Evolutionary conservation across 2,888 invertebrate species (phyloP), one percentile per base, ranked within the genome.

Genomic region (Pocota personata): DNA sequence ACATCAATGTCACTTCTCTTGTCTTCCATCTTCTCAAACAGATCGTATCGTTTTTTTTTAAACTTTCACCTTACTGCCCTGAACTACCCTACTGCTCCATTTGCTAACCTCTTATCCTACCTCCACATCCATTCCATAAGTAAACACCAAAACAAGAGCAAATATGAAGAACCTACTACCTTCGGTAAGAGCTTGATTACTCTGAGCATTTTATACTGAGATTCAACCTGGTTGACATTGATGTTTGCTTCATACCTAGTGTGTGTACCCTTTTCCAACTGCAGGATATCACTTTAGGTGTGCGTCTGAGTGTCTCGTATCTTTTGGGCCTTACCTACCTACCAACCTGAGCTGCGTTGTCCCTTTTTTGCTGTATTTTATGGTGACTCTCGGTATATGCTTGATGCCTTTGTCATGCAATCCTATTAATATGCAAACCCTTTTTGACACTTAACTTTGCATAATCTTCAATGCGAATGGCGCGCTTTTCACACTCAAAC

Each of bases 381-480:
- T 48, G 55, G 7, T 37, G 27, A 76, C 57, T 48, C 27, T 27
- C 24, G 8, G 55, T 67, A 40, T 50, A 57, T 48, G 62, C 57
- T 66, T 79, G 72, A 76, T 66, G 57, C 62, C 67, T 78, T 77
- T 78, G 66, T 73, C 73, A 76, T 86, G 86, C 82, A 82, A 82
- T 62, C 67, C 79, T 72, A 82, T 86, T 82, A 86, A 82, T 76
- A 86, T 86, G 86, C 82, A 77, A 82, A 77, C 82, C 82, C 82
- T 62, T 86, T 72, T 72, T 77, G 76, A 86, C 80, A 82, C 86
- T 76, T 64, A 66, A 80, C 71, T 86, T 86, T 86, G 82, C 82
- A 86, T 86, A 86, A 82, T 82, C 64, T 82, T 16, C 24, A 37
- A 21, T 14, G 55, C 10, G 21, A 58, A 32, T 8, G 48, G 32